phyloP scores from a whole-genome alignment of 2,888 invertebrate species.

The Orgyia antiqua region DNA sequence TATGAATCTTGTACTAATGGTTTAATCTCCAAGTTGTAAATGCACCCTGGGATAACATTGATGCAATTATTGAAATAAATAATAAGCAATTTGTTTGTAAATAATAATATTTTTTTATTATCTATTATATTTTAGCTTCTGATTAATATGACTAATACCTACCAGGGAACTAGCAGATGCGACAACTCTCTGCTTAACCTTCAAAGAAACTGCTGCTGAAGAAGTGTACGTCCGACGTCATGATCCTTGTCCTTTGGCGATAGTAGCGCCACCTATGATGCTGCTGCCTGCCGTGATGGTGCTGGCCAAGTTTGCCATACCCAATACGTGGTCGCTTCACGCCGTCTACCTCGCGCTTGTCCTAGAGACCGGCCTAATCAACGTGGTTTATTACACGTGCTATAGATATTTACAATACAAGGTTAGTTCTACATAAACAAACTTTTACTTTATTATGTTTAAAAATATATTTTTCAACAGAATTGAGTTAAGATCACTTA shows the following conservation, averaged over 20 bases:
- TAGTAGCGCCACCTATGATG: conserved; percentile 59
- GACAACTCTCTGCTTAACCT: conserved; percentile 60
- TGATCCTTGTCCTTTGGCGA: conserved; percentile 55
- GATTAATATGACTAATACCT: too few species aligned
- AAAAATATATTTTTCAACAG: not conserved
- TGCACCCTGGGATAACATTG: too few species aligned
- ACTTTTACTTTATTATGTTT: not conserved
- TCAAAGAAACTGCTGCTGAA: conserved; percentile 53
- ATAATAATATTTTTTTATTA: too few species aligned
- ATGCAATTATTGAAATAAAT: too few species aligned
- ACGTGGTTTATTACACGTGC: conserved; percentile 52
- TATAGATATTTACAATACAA: conserved; percentile 54
- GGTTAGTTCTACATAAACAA: conserved; percentile 34
- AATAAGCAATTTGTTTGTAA: too few species aligned
- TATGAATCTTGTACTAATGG: too few species aligned
- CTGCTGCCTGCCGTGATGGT: conserved; percentile 61
- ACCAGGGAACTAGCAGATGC: conserved; percentile 63
- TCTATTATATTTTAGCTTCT: too few species aligned
- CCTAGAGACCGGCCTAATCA: conserved; percentile 52
- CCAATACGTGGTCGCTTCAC: conserved; percentile 48
- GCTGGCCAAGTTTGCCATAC: conserved; percentile 54
- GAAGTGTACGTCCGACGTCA: conserved; percentile 46
- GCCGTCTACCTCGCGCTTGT: conserved; percentile 55
- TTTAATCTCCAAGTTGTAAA: too few species aligned
- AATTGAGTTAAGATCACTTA: too few species aligned